A percentile compares a stretch with the other conserved stretches of the same genome.
phyloP scores from a whole-genome alignment of 2,113 vertebrate genomes.

The Calypte anna region DNA sequence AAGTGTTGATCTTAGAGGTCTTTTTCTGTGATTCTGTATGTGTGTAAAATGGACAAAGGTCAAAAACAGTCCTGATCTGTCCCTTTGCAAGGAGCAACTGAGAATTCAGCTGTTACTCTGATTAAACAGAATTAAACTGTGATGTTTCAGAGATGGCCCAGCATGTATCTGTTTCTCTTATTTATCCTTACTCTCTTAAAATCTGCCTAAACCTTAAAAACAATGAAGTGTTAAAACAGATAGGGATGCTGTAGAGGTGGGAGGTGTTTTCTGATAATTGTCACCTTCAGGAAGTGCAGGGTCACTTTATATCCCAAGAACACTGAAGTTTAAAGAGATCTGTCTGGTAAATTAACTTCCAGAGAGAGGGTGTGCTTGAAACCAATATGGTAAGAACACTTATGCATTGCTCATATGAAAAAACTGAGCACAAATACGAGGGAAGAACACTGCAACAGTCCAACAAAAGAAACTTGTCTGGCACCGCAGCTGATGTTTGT shows the following conservation, averaged over 20 bases:
- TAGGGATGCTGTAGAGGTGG: not conserved
- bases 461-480: not conserved
- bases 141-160: not conserved
- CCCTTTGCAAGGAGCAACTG: not conserved
- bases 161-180: not conserved
- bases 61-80: not conserved
- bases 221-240: not conserved
- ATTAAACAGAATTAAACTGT: no score
- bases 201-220: not conserved
- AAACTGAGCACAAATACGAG: not conserved
- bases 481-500: not conserved
- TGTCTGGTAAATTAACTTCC: not conserved
- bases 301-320: not conserved
- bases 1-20: no score
- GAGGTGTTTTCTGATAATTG: not conserved
- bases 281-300: not conserved
- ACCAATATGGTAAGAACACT: not conserved
- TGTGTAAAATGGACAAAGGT: not conserved
- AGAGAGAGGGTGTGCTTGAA: not conserved
- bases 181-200: not conserved
- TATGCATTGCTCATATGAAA: not conserved
- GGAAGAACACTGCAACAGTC: not conserved
- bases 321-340: not conserved
- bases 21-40: no score
- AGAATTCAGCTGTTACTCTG: not conserved